These are phyloP conservation scores for Mixornis gularis DNA, from an alignment of 2,113 vertebrate genomes.

Conservation along the genomic window DNA sequence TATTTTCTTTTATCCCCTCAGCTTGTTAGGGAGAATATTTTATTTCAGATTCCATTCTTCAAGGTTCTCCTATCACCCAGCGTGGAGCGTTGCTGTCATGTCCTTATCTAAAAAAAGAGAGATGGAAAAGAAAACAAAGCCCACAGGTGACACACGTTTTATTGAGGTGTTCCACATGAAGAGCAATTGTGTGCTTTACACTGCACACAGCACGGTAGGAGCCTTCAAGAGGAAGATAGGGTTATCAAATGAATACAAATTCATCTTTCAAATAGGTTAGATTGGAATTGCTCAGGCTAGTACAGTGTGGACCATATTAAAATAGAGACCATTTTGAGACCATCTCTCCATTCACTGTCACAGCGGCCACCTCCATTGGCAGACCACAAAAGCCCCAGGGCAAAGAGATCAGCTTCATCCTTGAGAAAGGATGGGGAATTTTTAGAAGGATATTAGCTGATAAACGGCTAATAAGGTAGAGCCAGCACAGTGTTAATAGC, in stretches of 20 bases:
- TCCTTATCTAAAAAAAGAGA: conserved; percentile 56
- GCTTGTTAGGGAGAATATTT: conserved; percentile 64
- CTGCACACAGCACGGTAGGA: conserved; percentile 42
- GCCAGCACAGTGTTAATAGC: neutral
- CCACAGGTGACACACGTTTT: conserved; percentile 57
- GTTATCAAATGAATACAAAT: conserved; percentile 61
- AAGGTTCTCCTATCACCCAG: conserved; percentile 57
- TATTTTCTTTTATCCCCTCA: conserved; percentile 66
- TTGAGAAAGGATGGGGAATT: neutral
- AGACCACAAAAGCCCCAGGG: conserved; percentile 3
- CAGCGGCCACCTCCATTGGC: neutral
- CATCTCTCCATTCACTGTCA: conserved; percentile 3
- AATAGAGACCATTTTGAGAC: conserved; percentile 30
- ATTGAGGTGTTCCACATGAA: conserved; percentile 63
- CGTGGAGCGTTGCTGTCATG: conserved; percentile 33
- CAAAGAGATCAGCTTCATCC: neutral
- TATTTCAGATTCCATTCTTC: conserved; percentile 64
- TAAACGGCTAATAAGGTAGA: neutral
- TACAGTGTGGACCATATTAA: conserved; percentile 11
- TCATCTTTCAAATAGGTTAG: conserved; percentile 41
- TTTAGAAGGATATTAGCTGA: neutral
- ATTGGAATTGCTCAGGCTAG: conserved; percentile 27
- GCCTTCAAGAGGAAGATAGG: conserved; percentile 41
- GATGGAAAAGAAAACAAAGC: conserved; percentile 68
- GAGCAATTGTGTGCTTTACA: conserved; percentile 56